These are phyloP conservation scores for Emys orbicularis DNA, from an alignment of 2,797 vertebrate genomes.

Conservation along the genomic window DNA sequence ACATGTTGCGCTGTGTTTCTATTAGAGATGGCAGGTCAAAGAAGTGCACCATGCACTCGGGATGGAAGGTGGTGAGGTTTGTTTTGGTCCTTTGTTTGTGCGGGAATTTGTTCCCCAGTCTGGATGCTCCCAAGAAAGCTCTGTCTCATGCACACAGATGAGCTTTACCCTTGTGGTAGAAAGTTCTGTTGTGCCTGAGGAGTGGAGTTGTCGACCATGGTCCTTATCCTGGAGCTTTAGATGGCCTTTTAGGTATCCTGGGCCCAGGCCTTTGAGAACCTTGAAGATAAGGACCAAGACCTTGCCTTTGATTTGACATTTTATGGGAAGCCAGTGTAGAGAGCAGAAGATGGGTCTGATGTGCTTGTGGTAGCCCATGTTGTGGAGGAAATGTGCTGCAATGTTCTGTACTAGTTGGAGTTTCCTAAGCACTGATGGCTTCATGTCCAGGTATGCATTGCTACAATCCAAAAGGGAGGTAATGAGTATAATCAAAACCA, in stretches of 20 bases:
- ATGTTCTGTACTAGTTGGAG: not conserved
- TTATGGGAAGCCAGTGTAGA: not conserved
- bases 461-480: not conserved
- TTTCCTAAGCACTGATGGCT: not conserved
- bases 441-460: not conserved
- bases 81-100: not conserved
- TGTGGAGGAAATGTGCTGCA: no score
- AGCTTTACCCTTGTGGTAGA: not conserved
- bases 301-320: not conserved
- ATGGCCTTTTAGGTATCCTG: not conserved
- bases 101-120: not conserved
- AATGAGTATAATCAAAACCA: not conserved
- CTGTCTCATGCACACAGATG: accelerated
- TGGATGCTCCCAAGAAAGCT: slow-evolving; percentile 1
- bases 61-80: not conserved
- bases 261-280: not conserved
- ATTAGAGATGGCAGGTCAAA: not conserved
- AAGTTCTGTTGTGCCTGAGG: slow-evolving; percentile 24
- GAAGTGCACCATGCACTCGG: not conserved
- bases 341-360: not conserved
- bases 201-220: not conserved
- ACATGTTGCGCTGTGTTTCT: not conserved
- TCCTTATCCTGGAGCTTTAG: not conserved
- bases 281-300: not conserved
- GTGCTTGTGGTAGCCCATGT: not conserved